Base-by-base conservation (phyloP, 2,113 vertebrate genomes). In the Oplegnathus fasciatus region DNA sequence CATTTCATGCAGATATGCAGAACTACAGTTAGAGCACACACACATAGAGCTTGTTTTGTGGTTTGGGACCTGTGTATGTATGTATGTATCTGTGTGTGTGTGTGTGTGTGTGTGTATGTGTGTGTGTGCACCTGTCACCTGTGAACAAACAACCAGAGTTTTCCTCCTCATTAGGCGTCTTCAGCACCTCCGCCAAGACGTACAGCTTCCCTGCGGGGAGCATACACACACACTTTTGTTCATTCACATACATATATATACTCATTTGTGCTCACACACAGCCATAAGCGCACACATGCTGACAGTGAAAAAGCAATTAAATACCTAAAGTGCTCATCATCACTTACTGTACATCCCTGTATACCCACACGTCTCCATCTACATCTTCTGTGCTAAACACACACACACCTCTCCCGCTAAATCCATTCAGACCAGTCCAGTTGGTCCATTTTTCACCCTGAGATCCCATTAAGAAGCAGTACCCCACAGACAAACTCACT, bases 51-150 rank as follows among this genome's bases (percentile, higher is more conserved):
- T 76, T 67, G 37, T 58, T 54, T 24, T 89, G 78, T 68, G 85
- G 76, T 86, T 73, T 74, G 73, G 28, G 81, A 73, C 4, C 42
- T 37, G 64, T 68, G 55, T 75, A 67, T 82, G 42, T 6, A 37
- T 37, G 34, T 37, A 37, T 66, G 58, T n/a, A n/a, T n/a, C n/a
- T 72, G 58, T 48, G 32, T 58, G 30, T 58, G 58, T 80, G 69
- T 55, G 75, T 55, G 37, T 55, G 68, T 82, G 67, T 66, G 67
- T 74, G 50, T 73, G 46, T 71, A 34, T 55, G 6, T 58, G 58
- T 54, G 30, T 61, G 73, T 30, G 48, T 0, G 22, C 86, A 90
- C 85, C 91, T 93, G 91, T 94, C 93, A 93, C 90, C 88, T 88
- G 86, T 80, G 85, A 90, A 88, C 74, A 87, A 92, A 83, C 86